These are phyloP conservation scores for Stomorhina lunata DNA, from an alignment of 2,888 invertebrate species.

Conservation along the genomic window DNA sequence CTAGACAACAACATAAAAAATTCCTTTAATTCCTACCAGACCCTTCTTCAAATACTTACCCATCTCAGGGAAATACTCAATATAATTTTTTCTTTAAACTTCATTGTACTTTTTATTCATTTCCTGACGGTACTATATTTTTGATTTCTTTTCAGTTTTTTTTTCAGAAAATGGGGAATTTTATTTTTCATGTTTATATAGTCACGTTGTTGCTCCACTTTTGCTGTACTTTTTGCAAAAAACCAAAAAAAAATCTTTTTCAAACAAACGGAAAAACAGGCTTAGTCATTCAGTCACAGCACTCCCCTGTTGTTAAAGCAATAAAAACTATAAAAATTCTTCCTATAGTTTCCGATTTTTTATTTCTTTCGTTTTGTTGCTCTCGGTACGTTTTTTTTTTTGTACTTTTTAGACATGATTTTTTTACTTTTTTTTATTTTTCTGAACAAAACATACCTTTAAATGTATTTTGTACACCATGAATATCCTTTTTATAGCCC, in stretches of 20 bases:
- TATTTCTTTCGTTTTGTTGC: conserved; percentile 14
- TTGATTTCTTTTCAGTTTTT: background rate
- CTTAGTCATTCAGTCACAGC: conserved; percentile 42
- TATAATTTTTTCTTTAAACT: background rate
- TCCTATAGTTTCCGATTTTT: conserved; percentile 51
- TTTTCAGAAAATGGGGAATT: background rate
- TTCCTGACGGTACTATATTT: conserved; percentile 10
- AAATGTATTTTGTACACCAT: conserved; percentile 22
- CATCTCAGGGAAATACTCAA: background rate
- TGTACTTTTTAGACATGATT: conserved; percentile 29
- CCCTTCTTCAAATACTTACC: background rate
- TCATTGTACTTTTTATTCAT: conserved; percentile 7
- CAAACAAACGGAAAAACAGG: conserved; percentile 1
- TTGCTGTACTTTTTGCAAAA: background rate
- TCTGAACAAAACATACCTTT: background rate
- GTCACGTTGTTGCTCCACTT: conserved; percentile 55
- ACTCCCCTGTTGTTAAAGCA: conserved; percentile 51
- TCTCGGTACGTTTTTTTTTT: background rate
- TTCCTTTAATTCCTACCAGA: background rate
- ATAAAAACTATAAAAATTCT: conserved; percentile 61
- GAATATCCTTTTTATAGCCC: conserved; percentile 20
- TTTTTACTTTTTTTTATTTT: conserved; percentile 3
- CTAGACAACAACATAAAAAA: background rate
- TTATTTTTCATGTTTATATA: conserved; percentile 38
- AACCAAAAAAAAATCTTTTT: background rate